Conservation (phyloP, 1,140 invertebrate genomes). For the Sitophilus oryzae region DNA sequence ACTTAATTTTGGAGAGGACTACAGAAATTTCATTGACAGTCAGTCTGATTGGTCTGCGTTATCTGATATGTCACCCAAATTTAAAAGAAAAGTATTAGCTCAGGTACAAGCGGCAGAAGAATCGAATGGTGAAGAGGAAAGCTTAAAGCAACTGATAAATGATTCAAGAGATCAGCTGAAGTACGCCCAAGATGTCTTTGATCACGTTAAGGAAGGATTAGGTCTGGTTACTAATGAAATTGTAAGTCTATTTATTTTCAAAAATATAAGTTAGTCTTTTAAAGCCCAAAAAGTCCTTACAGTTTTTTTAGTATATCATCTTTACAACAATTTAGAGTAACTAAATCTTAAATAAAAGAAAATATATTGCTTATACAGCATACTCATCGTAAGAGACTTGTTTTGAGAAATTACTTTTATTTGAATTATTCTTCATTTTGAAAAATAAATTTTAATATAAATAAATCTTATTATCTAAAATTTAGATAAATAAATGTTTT, state of each 20-base stretch:
- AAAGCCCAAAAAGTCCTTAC: no score
- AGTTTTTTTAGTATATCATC: no score
- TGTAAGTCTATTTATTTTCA: slow-evolving; percentile 28
- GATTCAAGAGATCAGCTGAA: slow-evolving; percentile 36
- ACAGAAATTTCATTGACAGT: slow-evolving; percentile 79
- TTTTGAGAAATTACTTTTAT: no score
- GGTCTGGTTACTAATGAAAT: slow-evolving; percentile 37
- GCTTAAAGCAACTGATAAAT: slow-evolving; percentile 36
- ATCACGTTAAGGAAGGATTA: slow-evolving; percentile 35
- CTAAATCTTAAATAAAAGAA: no score
- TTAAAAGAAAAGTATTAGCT: slow-evolving; percentile 35
- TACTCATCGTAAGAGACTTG: no score
- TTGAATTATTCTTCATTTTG: no score
- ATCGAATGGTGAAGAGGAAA: slow-evolving; percentile 39
- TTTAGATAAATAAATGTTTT: no score
- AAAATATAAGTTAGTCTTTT: neutral
- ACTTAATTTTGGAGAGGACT: slow-evolving; percentile 86
- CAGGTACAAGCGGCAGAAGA: slow-evolving; percentile 27
- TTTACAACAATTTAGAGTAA: no score
- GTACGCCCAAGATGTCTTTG: slow-evolving; percentile 36
- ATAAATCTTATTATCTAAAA: no score
- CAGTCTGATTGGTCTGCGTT: slow-evolving; percentile 74
- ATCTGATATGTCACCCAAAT: slow-evolving; percentile 52
- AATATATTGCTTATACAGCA: no score
- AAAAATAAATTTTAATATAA: no score